Evolutionary conservation across 2,113 vertebrate genomes (phyloP).

Genomic region (Leptobrachium leishanense): DNA sequence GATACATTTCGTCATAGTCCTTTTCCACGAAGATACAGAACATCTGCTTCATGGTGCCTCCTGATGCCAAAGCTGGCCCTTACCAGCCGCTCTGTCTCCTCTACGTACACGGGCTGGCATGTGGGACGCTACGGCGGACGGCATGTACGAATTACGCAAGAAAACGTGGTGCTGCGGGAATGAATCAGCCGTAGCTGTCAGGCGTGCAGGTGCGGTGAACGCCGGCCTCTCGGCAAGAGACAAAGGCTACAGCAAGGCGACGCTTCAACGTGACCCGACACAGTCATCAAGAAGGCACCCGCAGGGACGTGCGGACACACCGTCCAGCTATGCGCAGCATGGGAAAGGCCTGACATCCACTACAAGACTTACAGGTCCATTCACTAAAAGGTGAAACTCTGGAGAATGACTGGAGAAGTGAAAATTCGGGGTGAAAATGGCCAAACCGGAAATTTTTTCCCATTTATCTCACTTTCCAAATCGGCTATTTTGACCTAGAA

Average conservation of each 20-base stretch:
- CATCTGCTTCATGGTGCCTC: neutral
- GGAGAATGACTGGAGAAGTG: too few relatives aligned
- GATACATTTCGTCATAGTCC: slow-evolving; percentile 29
- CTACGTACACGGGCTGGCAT: neutral
- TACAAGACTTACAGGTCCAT: too few relatives aligned
- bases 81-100: too few relatives aligned
- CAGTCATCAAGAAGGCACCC: slow-evolving; percentile 12
- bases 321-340: too few relatives aligned
- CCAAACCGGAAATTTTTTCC: too few relatives aligned
- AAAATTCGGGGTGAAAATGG: too few relatives aligned
- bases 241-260: neutral
- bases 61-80: too few relatives aligned
- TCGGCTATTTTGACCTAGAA: too few relatives aligned
- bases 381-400: too few relatives aligned
- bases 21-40: slow-evolving; percentile 16
- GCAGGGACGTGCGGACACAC: neutral
- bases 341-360: too few relatives aligned
- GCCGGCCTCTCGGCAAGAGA: neutral
- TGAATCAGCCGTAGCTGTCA: slow-evolving; percentile 28
- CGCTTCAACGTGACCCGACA: slow-evolving; percentile 28
- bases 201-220: neutral
- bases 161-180: neutral
- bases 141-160: neutral
- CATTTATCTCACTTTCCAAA: too few relatives aligned
- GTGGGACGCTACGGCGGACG: neutral